Evolutionary conservation across 2,888 invertebrate species (phyloP).

Genomic region (Pteria penguin): DNA sequence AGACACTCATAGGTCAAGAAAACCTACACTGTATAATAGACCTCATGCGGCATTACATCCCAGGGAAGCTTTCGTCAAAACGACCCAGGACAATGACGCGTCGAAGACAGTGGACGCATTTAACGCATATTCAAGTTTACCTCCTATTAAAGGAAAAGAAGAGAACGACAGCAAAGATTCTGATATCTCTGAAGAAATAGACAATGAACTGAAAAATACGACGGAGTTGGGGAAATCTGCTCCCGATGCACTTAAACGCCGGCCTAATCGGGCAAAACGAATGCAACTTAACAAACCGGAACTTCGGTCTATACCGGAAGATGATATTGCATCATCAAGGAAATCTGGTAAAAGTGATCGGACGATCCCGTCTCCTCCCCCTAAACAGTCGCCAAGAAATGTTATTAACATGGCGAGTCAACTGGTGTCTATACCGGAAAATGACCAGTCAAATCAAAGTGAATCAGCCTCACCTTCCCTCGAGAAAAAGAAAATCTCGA

Average conservation of each 20-base stretch:
- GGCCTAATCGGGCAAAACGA: conserved; percentile 59
- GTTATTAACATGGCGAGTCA: conserved; percentile 20
- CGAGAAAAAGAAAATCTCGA: conserved; percentile 18
- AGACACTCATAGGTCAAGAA: conserved; percentile 2
- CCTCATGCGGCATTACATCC: not conserved
- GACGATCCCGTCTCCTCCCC: conserved; percentile 51
- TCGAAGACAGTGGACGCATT: not conserved
- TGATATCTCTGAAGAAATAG: not conserved
- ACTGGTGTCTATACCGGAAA: conserved; percentile 35
- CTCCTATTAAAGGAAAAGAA: conserved; percentile 21
- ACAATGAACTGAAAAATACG: not conserved
- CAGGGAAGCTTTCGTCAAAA: not conserved
- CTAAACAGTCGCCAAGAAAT: conserved; percentile 47
- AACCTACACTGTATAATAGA: not conserved
- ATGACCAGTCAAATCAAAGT: conserved; percentile 10
- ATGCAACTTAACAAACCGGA: conserved; percentile 55
- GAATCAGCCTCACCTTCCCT: not conserved
- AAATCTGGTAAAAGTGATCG: conserved; percentile 28
- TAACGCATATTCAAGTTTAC: conserved; percentile 13
- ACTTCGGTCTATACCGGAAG: conserved; percentile 57
- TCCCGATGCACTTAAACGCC: conserved; percentile 44
- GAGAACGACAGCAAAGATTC: not conserved
- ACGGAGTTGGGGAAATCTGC: conserved; percentile 32
- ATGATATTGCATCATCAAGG: conserved; percentile 37
- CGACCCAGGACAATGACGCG: not conserved